These are phyloP conservation scores for Thumatha senex DNA, from an alignment of 2,888 invertebrate genomes.

Conservation along the genomic window DNA sequence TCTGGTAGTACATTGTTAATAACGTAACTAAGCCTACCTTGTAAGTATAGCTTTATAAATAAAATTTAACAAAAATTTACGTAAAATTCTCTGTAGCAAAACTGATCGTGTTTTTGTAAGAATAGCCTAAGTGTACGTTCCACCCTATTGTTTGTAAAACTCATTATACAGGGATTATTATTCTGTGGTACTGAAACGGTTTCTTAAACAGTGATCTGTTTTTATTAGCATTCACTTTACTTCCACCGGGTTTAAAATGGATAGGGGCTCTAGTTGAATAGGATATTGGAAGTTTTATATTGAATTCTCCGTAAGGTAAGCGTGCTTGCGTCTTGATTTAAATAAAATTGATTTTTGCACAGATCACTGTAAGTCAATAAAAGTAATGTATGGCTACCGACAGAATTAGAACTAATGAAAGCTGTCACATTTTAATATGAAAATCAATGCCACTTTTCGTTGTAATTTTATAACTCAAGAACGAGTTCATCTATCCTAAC, in stretches of 20 bases:
- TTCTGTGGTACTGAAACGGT: not conserved
- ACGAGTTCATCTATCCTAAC: too few species aligned
- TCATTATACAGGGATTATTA: constrained; percentile 1
- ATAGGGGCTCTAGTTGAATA: constrained; percentile 5
- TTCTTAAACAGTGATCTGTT: not conserved
- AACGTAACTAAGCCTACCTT: not conserved
- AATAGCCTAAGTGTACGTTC: not conserved
- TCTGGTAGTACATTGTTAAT: constrained; percentile 25
- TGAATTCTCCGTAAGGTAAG: not conserved
- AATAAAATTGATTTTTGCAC: not conserved
- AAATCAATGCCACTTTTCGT: too few species aligned
- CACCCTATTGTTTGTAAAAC: not conserved
- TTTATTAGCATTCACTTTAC: constrained; percentile 2
- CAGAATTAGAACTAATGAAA: too few species aligned
- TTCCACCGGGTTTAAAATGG: constrained; percentile 8
- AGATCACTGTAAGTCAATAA: not conserved
- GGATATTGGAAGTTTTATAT: constrained; percentile 1
- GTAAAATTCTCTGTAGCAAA: too few species aligned
- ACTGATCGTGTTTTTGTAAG: constrained; percentile 2
- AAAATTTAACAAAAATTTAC: too few species aligned
- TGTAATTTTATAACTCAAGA: too few species aligned
- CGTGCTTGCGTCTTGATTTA: not conserved
- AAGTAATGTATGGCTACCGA: too few species aligned
- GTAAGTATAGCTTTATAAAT: too few species aligned
- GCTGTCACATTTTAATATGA: too few species aligned